Conservation (phyloP, 2,113 vertebrate species). For the Takifugu bimaculatus region DNA sequence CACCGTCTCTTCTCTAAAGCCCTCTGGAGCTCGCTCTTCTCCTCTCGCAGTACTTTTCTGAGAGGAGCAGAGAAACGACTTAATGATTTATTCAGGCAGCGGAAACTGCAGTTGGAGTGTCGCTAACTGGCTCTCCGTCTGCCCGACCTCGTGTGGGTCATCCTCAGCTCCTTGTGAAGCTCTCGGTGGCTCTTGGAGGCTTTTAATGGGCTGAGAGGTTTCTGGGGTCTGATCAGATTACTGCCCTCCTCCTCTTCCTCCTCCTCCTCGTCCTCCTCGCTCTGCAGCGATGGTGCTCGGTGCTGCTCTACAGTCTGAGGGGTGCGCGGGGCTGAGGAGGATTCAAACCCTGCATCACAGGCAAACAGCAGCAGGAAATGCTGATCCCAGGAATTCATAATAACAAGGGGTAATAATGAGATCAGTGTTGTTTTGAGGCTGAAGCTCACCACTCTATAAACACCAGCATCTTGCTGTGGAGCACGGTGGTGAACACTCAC, state of each 20-base stretch:
- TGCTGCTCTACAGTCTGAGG: conserved; percentile 68
- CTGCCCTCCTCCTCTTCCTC: conserved; percentile 45
- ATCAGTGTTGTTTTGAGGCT: no score
- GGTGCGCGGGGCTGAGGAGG: conserved; percentile 70
- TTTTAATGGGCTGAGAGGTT: conserved; percentile 83
- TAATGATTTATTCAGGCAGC: conserved; percentile 12
- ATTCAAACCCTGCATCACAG: no score
- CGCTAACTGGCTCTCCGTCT: conserved; percentile 3
- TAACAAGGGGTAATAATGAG: no score
- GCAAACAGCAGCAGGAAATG: no score
- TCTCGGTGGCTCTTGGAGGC: conserved; percentile 85
- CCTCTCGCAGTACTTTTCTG: conserved; percentile 66
- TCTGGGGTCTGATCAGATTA: conserved; percentile 85
- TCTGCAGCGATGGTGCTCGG: conserved; percentile 57
- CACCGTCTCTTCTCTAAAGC: conserved; percentile 80
- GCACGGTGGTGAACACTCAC: no score
- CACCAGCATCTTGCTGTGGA: no score
- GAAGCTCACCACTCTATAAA: no score
- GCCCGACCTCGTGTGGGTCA: conserved; percentile 84
- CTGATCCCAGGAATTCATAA: no score
- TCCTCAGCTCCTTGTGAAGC: conserved; percentile 83
- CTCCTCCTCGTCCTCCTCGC: conserved; percentile 53
- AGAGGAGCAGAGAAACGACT: conserved; percentile 18
- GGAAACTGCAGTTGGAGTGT: conserved; percentile 2
- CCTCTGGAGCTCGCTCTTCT: conserved; percentile 82